Base-by-base conservation (phyloP, 2,888 invertebrate species). In the Pteria penguin region DNA sequence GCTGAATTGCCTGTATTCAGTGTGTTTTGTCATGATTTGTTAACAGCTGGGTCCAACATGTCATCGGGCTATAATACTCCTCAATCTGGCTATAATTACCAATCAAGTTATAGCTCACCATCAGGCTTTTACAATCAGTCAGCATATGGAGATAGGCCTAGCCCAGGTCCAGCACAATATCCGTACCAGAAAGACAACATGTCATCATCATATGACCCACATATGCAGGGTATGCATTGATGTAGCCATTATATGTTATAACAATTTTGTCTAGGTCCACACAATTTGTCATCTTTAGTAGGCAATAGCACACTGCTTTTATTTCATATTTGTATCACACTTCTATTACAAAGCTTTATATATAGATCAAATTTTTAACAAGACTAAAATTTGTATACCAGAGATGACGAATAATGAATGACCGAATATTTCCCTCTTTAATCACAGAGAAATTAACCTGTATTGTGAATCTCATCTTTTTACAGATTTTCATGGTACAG, bases 211-310 rank as follows among this genome's bases (percentile, higher is more conserved):
- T 65, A 58, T 45, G 72, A 72, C 27, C 33, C 57, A 65, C 72
- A 72, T 55, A 67, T 67, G 55, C 36, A 29, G 57, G 72, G 72
- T 72, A 72, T 65, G 72, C 65, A 45, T 29, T 61, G 61, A 14
- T 61, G 22, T 29, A 4, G n/a, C 45, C 45, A 45, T 8, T 14
- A 45, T 45, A 18, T 45, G n/a, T n/a, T n/a, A n/a, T n/a, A n/a
- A n/a, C n/a, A n/a, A n/a, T n/a, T n/a, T n/a, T n/a, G n/a, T n/a
- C n/a, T n/a, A n/a, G n/a, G n/a, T n/a, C n/a, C n/a, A n/a, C n/a
- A n/a, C n/a, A n/a, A n/a, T n/a, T n/a, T n/a, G n/a, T n/a, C n/a
- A n/a, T n/a, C n/a, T n/a, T n/a, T n/a, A n/a, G n/a, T n/a, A n/a
- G n/a, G n/a, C n/a, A n/a, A n/a, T n/a, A n/a, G n/a, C n/a, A n/a